Evolutionary conservation across 1,140 invertebrate genomes (phyloP), one percentile per base, ranked within the genome.

Genomic region (Patella vulgata): DNA sequence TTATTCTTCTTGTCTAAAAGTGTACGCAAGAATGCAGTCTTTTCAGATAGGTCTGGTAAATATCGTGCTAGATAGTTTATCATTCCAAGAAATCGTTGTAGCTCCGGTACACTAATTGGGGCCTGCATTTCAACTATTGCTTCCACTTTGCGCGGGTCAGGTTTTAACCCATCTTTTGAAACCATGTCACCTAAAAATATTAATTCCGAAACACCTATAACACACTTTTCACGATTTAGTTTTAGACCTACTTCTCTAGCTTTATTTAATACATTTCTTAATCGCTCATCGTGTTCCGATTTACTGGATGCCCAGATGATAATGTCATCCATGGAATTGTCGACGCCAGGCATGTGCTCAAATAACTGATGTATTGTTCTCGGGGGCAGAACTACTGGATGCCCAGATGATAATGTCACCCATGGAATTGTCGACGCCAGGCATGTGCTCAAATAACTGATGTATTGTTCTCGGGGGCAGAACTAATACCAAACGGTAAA

Each of bases 361-460:
- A 82, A 79, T 42, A 75, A 75, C 59, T 80, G 63, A 19, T 63
- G 47, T 51, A 79, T 75, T 50, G 54, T 59, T 54, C 68, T 81
- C 73, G 63, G 83, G 77, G 56, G 84, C 70, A 40, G 60, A 66
- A 57, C 43, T 44, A 59, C 51, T 65, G 2, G 42, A 21, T 12
- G 64, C 82, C 50, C 53, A 75, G 3, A 85, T 63, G 12, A 82
- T 50, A 14, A 83, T 73, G 59, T 85, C 83, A 64, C 83, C 84
- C 21, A 80, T 63, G 39, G 81, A 80, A 2, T 73, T 59, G 25
- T 62, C 71, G n/a, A 80, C 66, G 43, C 78, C 77, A n/a, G 47
- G 14, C 17, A 85, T 55, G 33, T 71, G 70, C 43, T 72, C 71
- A 63, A 82, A 79, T 42, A 75, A 75, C 59, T 80, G 63, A 19